A percentile compares a stretch with the other conserved stretches of the same genome.
Evolutionary conservation across 2,113 vertebrate genomes (phyloP).

Genomic region (Laticauda colubrina): DNA sequence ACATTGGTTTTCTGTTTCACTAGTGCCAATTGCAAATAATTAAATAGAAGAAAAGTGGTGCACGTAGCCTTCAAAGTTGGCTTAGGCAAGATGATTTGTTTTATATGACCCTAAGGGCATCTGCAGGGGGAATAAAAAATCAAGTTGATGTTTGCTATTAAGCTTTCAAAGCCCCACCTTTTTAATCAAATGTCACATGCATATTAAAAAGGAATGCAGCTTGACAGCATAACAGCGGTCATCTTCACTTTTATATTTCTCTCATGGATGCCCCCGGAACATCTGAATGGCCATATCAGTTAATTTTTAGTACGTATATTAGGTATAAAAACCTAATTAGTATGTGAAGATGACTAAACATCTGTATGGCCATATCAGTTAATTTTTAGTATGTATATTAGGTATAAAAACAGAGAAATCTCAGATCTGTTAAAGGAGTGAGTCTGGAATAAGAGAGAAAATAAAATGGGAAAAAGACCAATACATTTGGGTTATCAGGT

Average conservation of each 20-base stretch:
- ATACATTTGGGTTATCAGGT: background rate
- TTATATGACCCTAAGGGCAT: background rate
- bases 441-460: background rate
- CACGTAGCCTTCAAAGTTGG: background rate
- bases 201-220: too few species aligned
- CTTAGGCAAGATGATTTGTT: background rate
- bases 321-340: background rate
- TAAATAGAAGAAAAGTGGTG: background rate
- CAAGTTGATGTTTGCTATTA: background rate
- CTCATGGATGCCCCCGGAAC: background rate
- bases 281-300: background rate
- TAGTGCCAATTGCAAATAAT: background rate
- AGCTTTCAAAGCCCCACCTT: too few species aligned
- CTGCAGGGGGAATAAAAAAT: background rate
- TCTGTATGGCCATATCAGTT: background rate
- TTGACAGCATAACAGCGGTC: background rate
- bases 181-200: too few species aligned
- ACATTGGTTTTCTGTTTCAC: background rate
- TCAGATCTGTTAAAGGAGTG: background rate
- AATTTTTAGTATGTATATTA: background rate
- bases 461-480: background rate
- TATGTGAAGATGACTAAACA: too few species aligned
- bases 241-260: background rate
- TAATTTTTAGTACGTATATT: background rate
- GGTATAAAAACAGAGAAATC: background rate